Base-by-base conservation (phyloP, 1,140 invertebrate genomes). In the Dreissena rostriformis region DNA sequence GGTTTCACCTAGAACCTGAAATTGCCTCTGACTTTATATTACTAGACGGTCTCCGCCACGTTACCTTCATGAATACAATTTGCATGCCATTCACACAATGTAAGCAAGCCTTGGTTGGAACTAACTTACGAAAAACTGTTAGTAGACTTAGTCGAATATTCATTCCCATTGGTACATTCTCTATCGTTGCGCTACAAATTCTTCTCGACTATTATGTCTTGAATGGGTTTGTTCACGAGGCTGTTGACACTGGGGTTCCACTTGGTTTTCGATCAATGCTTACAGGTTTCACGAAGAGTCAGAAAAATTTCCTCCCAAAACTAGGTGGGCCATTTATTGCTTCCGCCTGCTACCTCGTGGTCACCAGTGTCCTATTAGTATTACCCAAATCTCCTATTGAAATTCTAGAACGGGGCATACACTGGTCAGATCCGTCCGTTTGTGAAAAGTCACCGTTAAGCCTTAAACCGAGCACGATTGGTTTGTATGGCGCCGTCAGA, bases 261-360 rank as follows among this genome's bases (percentile, higher is more conserved):
- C 26, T 82, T 49, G 80, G 80, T 0, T 82, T 82, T 68, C 57
- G 80, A 12, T 82, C 80, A 22, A 49, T 75, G 39, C 55, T 74
- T 52, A 71, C 72, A 1, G 80, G 80, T 11, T 82, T 53, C 68
- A 14, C 51, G 29, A 61, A 74, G 6, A 82, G 80, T 68, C 52
- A 67, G 29, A 17, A 22, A 2, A 82, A 75, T 29, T 82, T 82
- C 68, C 72, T 82, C 5, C 71, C 71, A 10, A 74, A 26, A 10
- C 39, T 82, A n/a, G 80, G 80, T 14, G 80, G 80, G 8, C 80
- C 80, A n/a, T 82, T 66, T 22, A 57, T 82, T 55, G 80, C 80
- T 22, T 17, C 66, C 39, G 52, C 24, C n/a, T 19, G 49, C 6
- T 82, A 82, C 68, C 7, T 82, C 2, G 14, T 82, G 11, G 66